Conservation (phyloP, 2,797 vertebrate genomes). For the Argya squamiceps region DNA sequence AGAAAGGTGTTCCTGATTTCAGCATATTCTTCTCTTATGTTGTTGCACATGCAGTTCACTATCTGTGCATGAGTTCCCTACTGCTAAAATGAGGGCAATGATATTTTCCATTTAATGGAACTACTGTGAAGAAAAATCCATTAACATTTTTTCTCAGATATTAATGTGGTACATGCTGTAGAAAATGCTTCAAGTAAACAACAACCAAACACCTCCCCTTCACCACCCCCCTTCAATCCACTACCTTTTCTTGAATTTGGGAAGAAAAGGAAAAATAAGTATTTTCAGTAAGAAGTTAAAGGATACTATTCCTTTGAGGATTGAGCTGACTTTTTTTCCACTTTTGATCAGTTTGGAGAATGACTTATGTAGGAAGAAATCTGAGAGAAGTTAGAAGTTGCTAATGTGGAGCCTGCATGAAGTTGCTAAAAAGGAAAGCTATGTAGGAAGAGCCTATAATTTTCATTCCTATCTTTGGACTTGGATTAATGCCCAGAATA, state of each 20-base stretch:
- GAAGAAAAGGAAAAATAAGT: neutral
- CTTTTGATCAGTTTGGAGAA: constrained; percentile 48
- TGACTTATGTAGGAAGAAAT: constrained; percentile 63
- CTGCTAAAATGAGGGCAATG: neutral
- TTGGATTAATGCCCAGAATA: constrained; percentile 80
- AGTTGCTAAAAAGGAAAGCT: constrained; percentile 75
- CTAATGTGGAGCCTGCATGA: constrained; percentile 67
- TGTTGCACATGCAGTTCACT: neutral
- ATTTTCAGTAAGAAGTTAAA: constrained; percentile 3
- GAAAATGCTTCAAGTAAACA: neutral
- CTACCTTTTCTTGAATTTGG: neutral
- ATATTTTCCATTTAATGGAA: neutral
- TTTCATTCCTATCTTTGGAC: constrained; percentile 78
- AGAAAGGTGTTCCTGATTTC: neutral
- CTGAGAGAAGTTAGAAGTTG: constrained; percentile 67
- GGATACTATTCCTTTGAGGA: constrained; percentile 1
- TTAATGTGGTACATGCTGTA: neutral
- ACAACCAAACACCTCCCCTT: neutral
- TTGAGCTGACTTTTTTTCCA: constrained; percentile 48
- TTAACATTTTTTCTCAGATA: neutral
- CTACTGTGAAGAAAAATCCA: neutral
- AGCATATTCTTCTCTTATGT: neutral
- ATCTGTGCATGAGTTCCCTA: neutral
- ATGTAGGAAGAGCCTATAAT: constrained; percentile 82
- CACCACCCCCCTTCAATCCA: fast-evolving